Percentiles rank a stretch among this genome's conserved stretches.
phyloP scores from a whole-genome alignment of 2,797 vertebrate genomes.

The Labeo calbasu region DNA sequence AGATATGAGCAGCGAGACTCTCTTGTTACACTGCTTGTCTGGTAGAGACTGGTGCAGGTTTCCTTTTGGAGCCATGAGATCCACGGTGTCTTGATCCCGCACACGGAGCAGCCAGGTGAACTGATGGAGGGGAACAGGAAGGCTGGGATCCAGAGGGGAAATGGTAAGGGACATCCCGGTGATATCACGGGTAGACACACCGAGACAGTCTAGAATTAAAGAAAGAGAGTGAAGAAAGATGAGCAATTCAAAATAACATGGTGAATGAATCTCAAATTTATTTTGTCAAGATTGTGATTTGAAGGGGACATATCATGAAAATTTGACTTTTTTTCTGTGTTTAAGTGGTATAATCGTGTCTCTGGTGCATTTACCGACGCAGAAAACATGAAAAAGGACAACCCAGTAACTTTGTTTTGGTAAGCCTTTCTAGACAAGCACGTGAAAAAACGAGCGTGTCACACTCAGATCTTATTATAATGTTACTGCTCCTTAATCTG shows the following conservation, averaged over 20 bases:
- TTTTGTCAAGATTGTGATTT: neutral
- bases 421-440: too few relatives aligned
- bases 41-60: constrained; percentile 81
- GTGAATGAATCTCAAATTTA: neutral
- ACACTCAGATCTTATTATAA: too few relatives aligned
- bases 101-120: constrained; percentile 85
- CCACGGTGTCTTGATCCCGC: constrained; percentile 71
- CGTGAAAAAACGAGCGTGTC: too few relatives aligned
- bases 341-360: too few relatives aligned
- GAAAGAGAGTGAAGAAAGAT: neutral
- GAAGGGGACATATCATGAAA: too few relatives aligned
- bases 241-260: neutral
- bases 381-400: neutral
- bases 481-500: too few relatives aligned
- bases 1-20: constrained; percentile 68
- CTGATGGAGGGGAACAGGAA: constrained; percentile 79
- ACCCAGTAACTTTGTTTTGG: too few relatives aligned
- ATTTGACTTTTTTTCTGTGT: too few relatives aligned
- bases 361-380: too few relatives aligned
- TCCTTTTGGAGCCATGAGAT: constrained; percentile 73
- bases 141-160: constrained; percentile 73
- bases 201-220: constrained; percentile 64
- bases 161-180: constrained; percentile 71
- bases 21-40: constrained; percentile 75
- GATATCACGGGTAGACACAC: constrained; percentile 66